Base-by-base conservation (phyloP, 1,140 invertebrate species). In the Laodelphax striatellus region DNA sequence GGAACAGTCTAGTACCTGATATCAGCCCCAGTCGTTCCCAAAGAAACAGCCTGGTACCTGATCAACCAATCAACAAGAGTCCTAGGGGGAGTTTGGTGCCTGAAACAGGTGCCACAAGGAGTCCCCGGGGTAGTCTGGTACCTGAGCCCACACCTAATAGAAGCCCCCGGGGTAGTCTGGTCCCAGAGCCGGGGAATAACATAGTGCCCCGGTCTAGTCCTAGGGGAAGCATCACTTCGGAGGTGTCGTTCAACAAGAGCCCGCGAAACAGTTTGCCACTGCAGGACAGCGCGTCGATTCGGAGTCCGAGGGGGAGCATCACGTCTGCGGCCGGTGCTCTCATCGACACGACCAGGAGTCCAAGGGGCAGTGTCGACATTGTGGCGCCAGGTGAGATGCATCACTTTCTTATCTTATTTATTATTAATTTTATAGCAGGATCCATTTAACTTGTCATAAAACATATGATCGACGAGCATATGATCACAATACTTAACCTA, bases 271-370 rank as follows among this genome's bases (percentile, higher is more conserved):
- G 64, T 55, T 61, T 65, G 34, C 64, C 64, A 19, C 42, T 65
- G 16, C 62, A 64, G 55, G 64, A 65, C 34, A 61, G 52, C 31
- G 46, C 57, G 4, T 56, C 54, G 13, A 55, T 60, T 4, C 60
- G 62, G 31, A 83, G 79, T 67, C 82, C 81, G 8, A 70, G 83
- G 53, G 83, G 83, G 5, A 84, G 82, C 16, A 77, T 85, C 34
- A 74, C 71, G 2, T 75, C 77, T 1, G 79, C 78, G 57, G 68
- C 63, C 17, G 65, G 58, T 8, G 82, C 72, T 79, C 82, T 9
- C 69, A 82, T 60, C 79, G 63, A 73, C 31, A 74, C 77, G 0
- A 71, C 74, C 46, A 75, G 78, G 58, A 76, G 76, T 62, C 78
- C 79, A 0, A 75, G 81, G 64, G 77, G 79, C 56, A 82, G 77